Percentiles rank a stretch among this genome's conserved stretches.
These are phyloP conservation scores for Archaeoteleia sp. DNA, from an alignment of 2,888 invertebrate species.

Conservation along the genomic window DNA sequence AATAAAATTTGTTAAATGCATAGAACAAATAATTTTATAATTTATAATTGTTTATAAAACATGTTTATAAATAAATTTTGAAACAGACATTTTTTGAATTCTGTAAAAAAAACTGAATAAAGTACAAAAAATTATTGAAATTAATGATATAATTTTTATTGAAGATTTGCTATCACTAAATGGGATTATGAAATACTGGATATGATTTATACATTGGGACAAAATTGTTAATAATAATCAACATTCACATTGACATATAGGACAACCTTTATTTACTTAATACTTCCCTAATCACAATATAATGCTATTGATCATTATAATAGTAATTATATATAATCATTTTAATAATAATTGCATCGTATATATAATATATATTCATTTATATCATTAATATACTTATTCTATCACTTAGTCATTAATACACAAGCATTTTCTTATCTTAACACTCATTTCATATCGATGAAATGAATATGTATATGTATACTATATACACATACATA, in stretches of 20 bases:
- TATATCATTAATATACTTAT: slow-evolving; percentile 68
- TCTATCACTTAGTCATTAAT: slow-evolving; percentile 68
- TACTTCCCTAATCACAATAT: slow-evolving; percentile 71
- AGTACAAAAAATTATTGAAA: background rate
- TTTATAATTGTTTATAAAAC: no score
- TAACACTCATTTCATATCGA: slow-evolving; percentile 56
- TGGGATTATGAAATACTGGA: no score
- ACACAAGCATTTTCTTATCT: slow-evolving; percentile 64
- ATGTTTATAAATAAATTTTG: no score
- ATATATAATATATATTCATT: slow-evolving; percentile 63
- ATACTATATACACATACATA: slow-evolving; percentile 57
- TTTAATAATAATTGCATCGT: slow-evolving; percentile 57
- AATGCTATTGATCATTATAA: slow-evolving; percentile 69
- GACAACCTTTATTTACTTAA: slow-evolving; percentile 73
- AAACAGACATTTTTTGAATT: no score
- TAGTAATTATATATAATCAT: slow-evolving; percentile 66
- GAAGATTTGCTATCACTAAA: no score
- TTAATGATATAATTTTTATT: slow-evolving; percentile 2
- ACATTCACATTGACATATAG: slow-evolving; percentile 62
- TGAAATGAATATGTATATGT: slow-evolving; percentile 54
- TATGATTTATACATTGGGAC: background rate
- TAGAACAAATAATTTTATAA: no score
- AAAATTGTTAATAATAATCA: slow-evolving; percentile 11
- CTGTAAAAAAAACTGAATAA: no score
- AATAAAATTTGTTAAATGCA: no score